Evolutionary conservation across 2,888 invertebrate genomes (phyloP).

Genomic region (Synergus itoensis): DNA sequence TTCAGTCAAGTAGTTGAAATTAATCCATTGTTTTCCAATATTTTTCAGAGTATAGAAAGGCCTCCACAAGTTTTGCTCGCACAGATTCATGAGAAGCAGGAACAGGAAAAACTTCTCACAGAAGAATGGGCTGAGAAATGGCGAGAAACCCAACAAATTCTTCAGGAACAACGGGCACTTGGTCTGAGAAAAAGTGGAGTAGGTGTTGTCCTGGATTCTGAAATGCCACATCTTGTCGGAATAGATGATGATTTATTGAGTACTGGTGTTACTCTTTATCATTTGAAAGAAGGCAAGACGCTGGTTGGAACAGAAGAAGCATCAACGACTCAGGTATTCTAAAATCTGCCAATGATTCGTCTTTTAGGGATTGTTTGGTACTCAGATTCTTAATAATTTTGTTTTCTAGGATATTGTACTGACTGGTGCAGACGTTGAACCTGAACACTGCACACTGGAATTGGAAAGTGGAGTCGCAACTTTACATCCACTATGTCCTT

Average conservation of each 20-base stretch:
- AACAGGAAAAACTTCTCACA: constrained; percentile 92
- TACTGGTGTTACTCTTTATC: constrained; percentile 94
- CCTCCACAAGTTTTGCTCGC: constrained; percentile 85
- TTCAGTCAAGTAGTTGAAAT: constrained; percentile 21
- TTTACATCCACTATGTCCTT: constrained; percentile 83
- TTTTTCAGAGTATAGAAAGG: constrained; percentile 77
- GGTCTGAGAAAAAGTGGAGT: constrained; percentile 92
- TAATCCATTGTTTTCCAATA: constrained; percentile 36
- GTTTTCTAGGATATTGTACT: constrained; percentile 87
- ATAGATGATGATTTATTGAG: constrained; percentile 94
- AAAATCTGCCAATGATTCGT: background rate
- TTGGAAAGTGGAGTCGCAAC: constrained; percentile 87
- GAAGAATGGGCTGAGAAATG: constrained; percentile 97
- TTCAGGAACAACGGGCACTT: constrained; percentile 92
- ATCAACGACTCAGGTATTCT: constrained; percentile 76
- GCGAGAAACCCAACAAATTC: constrained; percentile 92
- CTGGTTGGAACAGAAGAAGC: constrained; percentile 90
- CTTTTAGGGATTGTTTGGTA: too few species aligned
- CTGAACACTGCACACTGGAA: constrained; percentile 88
- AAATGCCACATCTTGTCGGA: constrained; percentile 94
- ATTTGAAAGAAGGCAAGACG: constrained; percentile 94
- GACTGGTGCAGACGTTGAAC: constrained; percentile 86
- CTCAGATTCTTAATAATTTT: background rate
- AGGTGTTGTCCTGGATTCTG: constrained; percentile 93
- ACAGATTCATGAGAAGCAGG: constrained; percentile 93